Evolutionary conservation across 1,140 invertebrate genomes (phyloP).

Genomic region (Helicoverpa zea): DNA sequence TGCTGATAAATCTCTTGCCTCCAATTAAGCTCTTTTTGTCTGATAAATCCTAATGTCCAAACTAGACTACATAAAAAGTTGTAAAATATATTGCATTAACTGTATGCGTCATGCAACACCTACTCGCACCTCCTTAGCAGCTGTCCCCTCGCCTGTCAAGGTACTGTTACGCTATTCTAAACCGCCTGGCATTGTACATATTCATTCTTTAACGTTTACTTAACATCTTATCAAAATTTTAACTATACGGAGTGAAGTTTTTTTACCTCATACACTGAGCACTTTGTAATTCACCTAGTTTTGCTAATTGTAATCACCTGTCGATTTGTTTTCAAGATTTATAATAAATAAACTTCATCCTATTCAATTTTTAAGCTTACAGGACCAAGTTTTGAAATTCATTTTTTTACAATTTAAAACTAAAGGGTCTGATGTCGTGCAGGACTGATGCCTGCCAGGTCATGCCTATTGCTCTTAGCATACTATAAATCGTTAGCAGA

Average conservation of each 20-base stretch:
- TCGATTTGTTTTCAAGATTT: constrained; percentile 34
- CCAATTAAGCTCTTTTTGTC: too few species aligned
- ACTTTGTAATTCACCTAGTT: constrained; percentile 31
- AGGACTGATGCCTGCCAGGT: too few species aligned
- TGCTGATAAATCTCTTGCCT: too few species aligned
- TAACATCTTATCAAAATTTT: constrained; percentile 58
- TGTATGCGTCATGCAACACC: neutral
- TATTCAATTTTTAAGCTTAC: constrained; percentile 1
- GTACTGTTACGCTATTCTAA: constrained; percentile 50
- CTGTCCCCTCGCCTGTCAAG: constrained; percentile 52
- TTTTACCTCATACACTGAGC: neutral
- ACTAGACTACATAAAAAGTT: neutral
- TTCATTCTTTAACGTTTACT: constrained; percentile 55
- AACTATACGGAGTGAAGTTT: neutral
- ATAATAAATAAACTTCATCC: neutral
- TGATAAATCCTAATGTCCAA: too few species aligned
- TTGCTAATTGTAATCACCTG: constrained; percentile 45
- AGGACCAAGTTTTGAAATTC: neutral
- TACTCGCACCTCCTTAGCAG: constrained; percentile 33
- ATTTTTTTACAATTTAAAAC: neutral
- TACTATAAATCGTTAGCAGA: too few species aligned
- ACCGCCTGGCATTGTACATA: constrained; percentile 61
- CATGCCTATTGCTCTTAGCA: too few species aligned
- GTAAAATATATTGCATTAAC: constrained; percentile 19
- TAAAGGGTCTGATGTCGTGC: neutral